Evolutionary conservation across 2,113 vertebrate species (phyloP).

Genomic region (Plecotus auritus): DNA sequence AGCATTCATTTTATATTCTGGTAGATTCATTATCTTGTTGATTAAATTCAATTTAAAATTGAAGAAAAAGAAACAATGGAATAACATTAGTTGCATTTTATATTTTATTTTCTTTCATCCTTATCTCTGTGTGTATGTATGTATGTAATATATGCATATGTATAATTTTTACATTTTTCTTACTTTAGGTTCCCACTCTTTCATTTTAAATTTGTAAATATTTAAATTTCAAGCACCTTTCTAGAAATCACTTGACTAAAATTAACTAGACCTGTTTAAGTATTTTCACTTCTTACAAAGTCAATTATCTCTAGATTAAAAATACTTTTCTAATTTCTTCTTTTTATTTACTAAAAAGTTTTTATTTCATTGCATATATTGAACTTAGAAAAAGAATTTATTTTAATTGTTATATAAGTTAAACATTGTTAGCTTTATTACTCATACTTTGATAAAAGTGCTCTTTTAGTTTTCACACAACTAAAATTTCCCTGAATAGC

Average conservation of each 20-base stretch:
- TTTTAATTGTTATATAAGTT: conserved; percentile 30
- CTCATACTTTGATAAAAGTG: conserved; percentile 47
- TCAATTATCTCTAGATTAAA: background rate
- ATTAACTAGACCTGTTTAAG: conserved; percentile 13
- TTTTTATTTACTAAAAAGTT: background rate
- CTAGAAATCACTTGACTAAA: conserved; percentile 39
- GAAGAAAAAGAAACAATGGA: background rate
- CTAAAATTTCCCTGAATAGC: conserved; percentile 35
- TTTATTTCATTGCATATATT: background rate
- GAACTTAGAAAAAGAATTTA: conserved; percentile 44
- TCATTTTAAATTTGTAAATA: conserved; percentile 46
- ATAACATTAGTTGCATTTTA: background rate
- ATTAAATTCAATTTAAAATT: background rate
- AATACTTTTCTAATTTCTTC: background rate
- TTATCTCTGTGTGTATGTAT: background rate
- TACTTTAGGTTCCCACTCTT: background rate
- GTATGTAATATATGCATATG: background rate
- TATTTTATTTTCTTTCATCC: background rate
- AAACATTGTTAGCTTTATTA: conserved; percentile 41
- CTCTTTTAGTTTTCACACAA: conserved; percentile 49
- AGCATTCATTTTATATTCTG: background rate
- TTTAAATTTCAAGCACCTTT: conserved; percentile 45
- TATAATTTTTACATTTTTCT: background rate
- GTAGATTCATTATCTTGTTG: background rate
- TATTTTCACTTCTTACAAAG: conserved; percentile 28